A percentile compares a stretch with the other conserved stretches of the same genome.
phyloP scores from a whole-genome alignment of 2,888 invertebrate species.

The Sipha maydis region DNA sequence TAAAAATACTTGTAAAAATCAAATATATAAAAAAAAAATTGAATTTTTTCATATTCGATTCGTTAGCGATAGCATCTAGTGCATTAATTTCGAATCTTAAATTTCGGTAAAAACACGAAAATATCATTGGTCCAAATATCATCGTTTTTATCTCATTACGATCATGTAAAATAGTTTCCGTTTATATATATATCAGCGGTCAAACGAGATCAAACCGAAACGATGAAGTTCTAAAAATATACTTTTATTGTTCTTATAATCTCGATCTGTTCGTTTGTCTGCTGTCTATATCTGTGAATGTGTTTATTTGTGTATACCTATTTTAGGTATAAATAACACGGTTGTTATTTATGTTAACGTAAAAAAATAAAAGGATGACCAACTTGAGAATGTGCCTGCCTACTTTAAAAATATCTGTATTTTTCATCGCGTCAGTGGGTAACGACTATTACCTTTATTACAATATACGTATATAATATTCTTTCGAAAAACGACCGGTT shows the following conservation, averaged over 20 bases:
- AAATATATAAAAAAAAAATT: no score
- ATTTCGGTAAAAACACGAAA: neutral
- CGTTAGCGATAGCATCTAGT: no score
- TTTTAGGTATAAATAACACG: neutral
- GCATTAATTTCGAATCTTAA: neutral
- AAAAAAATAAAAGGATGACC: neutral
- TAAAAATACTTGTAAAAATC: no score
- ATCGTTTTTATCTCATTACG: neutral
- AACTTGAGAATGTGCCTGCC: neutral
- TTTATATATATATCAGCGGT: neutral
- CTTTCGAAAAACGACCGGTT: no score
- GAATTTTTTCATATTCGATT: no score
- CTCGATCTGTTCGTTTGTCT: neutral
- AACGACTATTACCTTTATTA: no score
- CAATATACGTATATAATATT: no score
- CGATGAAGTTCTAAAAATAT: neutral
- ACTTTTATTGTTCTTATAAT: constrained; percentile 1
- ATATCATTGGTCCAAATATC: neutral
- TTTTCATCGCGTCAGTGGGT: no score
- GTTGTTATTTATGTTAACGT: neutral
- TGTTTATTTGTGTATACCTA: no score
- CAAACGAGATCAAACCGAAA: neutral
- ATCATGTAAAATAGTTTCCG: neutral
- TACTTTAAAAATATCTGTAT: no score
- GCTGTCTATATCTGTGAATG: neutral